Conservation (phyloP, 2,797 vertebrate species). For the Neomorphus geoffroyi region DNA sequence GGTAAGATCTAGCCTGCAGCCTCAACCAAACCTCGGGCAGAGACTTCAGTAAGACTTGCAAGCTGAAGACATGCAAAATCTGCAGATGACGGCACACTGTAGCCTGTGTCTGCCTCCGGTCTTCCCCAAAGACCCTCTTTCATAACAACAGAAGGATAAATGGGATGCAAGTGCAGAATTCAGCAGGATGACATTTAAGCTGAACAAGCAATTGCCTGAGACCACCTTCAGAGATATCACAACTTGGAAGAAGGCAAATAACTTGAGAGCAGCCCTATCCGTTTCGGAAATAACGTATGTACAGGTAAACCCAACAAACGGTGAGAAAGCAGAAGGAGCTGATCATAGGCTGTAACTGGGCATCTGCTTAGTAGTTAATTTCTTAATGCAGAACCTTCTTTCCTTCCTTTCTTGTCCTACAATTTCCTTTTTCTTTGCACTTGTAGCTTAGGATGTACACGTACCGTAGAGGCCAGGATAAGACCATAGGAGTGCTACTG, state of each 20-base stretch:
- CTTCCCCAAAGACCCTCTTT: background rate
- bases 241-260: background rate
- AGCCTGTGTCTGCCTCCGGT: background rate
- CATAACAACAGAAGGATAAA: background rate
- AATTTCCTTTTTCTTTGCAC: background rate
- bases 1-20: background rate
- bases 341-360: background rate
- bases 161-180: background rate
- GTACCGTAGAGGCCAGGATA: background rate
- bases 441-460: background rate
- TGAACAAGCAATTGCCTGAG: background rate
- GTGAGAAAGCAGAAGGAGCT: background rate
- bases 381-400: background rate
- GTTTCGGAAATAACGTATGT: background rate
- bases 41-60: background rate
- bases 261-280: background rate
- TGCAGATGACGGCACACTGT: background rate
- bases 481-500: background rate
- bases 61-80: background rate
- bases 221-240: background rate
- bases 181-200: background rate
- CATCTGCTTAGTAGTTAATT: background rate
- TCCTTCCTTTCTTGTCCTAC: background rate
- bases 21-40: background rate
- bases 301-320: background rate